A percentile compares a stretch with the other conserved stretches of the same genome.
These are phyloP conservation scores for Meghimatium bilineatum DNA, from an alignment of 2,888 invertebrate species.

Conservation along the genomic window DNA sequence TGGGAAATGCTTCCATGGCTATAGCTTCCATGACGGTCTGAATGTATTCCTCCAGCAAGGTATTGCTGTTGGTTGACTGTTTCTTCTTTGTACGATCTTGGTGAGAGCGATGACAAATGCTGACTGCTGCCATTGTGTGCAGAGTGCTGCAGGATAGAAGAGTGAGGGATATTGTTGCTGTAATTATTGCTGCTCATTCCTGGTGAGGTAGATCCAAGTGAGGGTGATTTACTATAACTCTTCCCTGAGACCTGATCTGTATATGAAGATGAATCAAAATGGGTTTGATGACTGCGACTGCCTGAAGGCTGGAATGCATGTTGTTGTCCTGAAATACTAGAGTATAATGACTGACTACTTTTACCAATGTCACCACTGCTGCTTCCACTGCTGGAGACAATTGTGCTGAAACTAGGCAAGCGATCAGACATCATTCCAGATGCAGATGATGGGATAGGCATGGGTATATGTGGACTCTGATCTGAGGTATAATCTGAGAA, in stretches of 20 bases:
- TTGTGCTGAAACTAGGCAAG: slow-evolving; percentile 53
- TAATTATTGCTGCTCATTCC: slow-evolving; percentile 40
- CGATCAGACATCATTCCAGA: slow-evolving; percentile 50
- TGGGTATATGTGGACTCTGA: slow-evolving; percentile 42
- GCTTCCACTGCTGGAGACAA: slow-evolving; percentile 49
- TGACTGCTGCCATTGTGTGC: slow-evolving; percentile 44
- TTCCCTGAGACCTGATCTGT: slow-evolving; percentile 41
- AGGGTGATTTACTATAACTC: slow-evolving; percentile 44
- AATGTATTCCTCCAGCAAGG: slow-evolving; percentile 22
- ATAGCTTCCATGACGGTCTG: slow-evolving; percentile 35
- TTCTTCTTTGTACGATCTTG: slow-evolving; percentile 48
- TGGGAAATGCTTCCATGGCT: slow-evolving; percentile 32
- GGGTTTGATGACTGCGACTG: slow-evolving; percentile 29
- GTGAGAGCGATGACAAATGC: slow-evolving; percentile 33
- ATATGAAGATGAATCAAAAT: slow-evolving; percentile 43
- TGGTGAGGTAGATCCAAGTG: slow-evolving; percentile 47
- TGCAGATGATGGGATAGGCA: slow-evolving; percentile 44
- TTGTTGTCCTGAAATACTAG: slow-evolving; percentile 46
- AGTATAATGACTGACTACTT: slow-evolving; percentile 47
- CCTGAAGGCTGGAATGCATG: slow-evolving; percentile 45
- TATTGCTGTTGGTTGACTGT: slow-evolving; percentile 32
- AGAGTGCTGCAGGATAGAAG: slow-evolving; percentile 38
- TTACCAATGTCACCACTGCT: slow-evolving; percentile 44
- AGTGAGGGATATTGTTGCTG: slow-evolving; percentile 42
- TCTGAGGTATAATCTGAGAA: slow-evolving; percentile 45